Evolutionary conservation across 2,888 invertebrate genomes (phyloP), one percentile per base, ranked within the genome.

Genomic region (Amphipoea lucens): DNA sequence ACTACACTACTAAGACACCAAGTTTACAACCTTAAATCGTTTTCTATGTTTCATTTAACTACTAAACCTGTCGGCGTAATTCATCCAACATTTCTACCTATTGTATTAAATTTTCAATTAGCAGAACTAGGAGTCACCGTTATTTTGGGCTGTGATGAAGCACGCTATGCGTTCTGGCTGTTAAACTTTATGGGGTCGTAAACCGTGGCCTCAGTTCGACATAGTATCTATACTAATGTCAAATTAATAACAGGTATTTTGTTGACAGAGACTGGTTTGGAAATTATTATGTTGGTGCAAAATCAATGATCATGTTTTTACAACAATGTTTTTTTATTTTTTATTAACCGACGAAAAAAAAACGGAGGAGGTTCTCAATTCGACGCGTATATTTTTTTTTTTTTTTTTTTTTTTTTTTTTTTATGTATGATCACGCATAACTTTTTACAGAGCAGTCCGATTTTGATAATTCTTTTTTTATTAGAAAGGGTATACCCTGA

Each of bases 91-190:
- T 71, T 62, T 74, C 65, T 42, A 40, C 45, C 45, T 79, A 75
- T 76, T 76, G 81, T 84, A 81, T 74, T 54, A 67, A 69, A 76
- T 70, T 78, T 82, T 78, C 84, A 84, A 85, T 84, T 84, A 84
- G 76, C 76, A n/a, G 40, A 65, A 65, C 86, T 70, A 63, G 51
- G 62, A 85, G 83, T 85, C 84, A 82, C 70, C 57, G 78, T 79
- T 84, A 84, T 84, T 85, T 85, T 60, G 72, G 74, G 66, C 69
- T 45, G 17, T 45, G 65, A 68, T 62, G 75, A 29, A 63, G 72
- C 79, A 74, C 76, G 82, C 85, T 60, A 76, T 76, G 60, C 78
- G 82, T 79, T 76, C 72, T 54, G 73, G 79, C 67, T 74, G 71
- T 84, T 74, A 79, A 85, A 74, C 67, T 85, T 84, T 85, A 84